phyloP scores from a whole-genome alignment of 2,888 invertebrate species.

The Lordiphosa fenestrarum region DNA sequence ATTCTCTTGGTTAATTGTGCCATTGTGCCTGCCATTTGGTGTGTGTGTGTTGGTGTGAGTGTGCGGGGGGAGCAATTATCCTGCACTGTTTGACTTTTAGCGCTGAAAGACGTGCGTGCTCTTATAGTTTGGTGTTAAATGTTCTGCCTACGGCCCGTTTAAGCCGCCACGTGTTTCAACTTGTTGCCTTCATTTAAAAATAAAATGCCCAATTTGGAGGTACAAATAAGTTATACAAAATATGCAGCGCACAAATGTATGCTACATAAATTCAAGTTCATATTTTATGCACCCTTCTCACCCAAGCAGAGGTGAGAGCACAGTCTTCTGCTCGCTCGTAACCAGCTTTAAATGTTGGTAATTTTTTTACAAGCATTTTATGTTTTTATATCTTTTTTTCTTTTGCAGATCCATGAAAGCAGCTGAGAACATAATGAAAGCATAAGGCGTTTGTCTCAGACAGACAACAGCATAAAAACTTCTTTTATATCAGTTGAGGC shows the following conservation, averaged over 20 bases:
- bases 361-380: constrained; percentile 44
- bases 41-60: constrained; percentile 19
- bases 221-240: constrained; percentile 52
- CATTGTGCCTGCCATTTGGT: constrained; percentile 14
- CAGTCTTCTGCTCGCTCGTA: constrained; percentile 22
- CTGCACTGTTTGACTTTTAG: constrained; percentile 41
- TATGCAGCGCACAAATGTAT: constrained; percentile 31
- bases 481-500: too few species aligned
- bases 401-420: constrained; percentile 5
- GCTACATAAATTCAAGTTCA: constrained; percentile 49
- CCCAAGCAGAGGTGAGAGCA: constrained; percentile 26
- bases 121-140: constrained; percentile 53
- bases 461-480: neutral
- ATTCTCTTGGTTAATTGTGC: constrained; percentile 32
- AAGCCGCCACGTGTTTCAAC: constrained; percentile 60
- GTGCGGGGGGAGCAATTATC: constrained; percentile 32
- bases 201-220: constrained; percentile 35
- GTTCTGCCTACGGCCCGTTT: constrained; percentile 59
- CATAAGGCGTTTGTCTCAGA: constrained; percentile 47
- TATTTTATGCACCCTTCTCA: constrained; percentile 48
- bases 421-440: constrained; percentile 17
- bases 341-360: constrained; percentile 60
- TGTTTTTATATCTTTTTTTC: neutral
- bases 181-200: constrained; percentile 21
- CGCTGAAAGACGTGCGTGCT: constrained; percentile 38